Conservation (phyloP, 1,140 invertebrate genomes). For the Drosophila navojoa region DNA sequence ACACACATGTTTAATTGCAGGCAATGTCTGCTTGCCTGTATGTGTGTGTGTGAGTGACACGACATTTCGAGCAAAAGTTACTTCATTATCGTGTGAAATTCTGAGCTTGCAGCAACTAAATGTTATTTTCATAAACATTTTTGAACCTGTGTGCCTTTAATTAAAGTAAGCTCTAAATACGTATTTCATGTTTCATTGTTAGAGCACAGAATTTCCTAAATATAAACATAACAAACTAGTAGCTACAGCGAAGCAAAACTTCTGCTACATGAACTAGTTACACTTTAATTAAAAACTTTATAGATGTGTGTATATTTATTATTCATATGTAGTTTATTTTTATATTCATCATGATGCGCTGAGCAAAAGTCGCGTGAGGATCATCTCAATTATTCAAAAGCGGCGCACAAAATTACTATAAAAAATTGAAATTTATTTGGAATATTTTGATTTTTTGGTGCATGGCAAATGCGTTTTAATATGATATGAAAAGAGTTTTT, state of each 20-base stretch:
- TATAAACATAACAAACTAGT: too few species aligned
- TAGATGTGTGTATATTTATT: not conserved
- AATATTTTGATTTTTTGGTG: not conserved
- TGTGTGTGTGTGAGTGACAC: too few species aligned
- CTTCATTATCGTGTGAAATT: constrained; percentile 62
- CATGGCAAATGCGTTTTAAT: constrained; percentile 30
- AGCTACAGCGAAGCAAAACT: too few species aligned
- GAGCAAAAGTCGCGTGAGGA: constrained; percentile 40
- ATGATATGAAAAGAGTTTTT: constrained; percentile 62
- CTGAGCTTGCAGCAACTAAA: constrained; percentile 19
- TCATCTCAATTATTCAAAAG: constrained; percentile 62
- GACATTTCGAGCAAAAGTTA: constrained; percentile 2
- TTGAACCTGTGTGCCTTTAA: too few species aligned
- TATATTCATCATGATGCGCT: constrained; percentile 2
- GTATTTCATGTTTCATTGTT: too few species aligned
- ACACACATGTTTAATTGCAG: constrained; percentile 63
- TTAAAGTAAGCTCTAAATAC: not conserved
- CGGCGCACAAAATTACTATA: constrained; percentile 20
- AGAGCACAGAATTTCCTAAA: too few species aligned
- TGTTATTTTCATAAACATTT: too few species aligned
- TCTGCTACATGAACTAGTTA: not conserved
- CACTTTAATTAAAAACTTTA: constrained; percentile 1
- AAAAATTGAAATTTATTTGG: not conserved
- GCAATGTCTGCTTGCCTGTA: constrained; percentile 12
- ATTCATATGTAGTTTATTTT: not conserved